Percentiles rank a stretch among this genome's conserved stretches.
phyloP scores from a whole-genome alignment of 2,888 invertebrate genomes.

The Epirrita christyi region DNA sequence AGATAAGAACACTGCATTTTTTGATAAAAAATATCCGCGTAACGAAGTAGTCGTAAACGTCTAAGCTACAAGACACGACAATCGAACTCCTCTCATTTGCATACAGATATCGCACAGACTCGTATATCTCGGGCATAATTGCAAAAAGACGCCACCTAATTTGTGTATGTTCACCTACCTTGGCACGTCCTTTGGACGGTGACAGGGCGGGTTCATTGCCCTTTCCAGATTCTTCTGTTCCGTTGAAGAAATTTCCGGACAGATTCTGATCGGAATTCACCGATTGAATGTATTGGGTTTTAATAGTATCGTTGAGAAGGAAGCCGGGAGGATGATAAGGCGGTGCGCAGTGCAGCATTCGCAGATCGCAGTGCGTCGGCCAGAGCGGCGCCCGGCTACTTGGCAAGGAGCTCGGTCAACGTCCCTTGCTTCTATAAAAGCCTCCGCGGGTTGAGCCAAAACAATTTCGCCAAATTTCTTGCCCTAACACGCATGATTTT shows the following conservation, averaged over 20 bases:
- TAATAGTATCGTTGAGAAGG: conserved; percentile 68
- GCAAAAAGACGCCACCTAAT: conserved; percentile 40
- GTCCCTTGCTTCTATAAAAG: conserved; percentile 77
- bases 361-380: conserved; percentile 75
- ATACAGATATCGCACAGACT: conserved; percentile 53
- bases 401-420: conserved; percentile 80
- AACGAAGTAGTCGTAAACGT: conserved; percentile 65
- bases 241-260: conserved; percentile 38
- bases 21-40: conserved; percentile 47
- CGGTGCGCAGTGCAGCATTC: conserved; percentile 77
- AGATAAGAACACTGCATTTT: conserved; percentile 14
- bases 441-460: conserved; percentile 77
- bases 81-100: conserved; percentile 61
- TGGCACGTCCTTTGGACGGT: conserved; percentile 51
- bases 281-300: conserved; percentile 62
- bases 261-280: conserved; percentile 58
- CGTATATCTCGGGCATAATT: conserved; percentile 46
- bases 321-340: conserved; percentile 59
- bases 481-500: conserved; percentile 79
- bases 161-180: conserved; percentile 45
- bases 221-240: conserved; percentile 29
- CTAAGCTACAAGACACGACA: conserved; percentile 52
- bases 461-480: conserved; percentile 82
- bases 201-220: conserved; percentile 33
- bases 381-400: conserved; percentile 79